Base-by-base conservation (phyloP, 2,797 vertebrate species). In the Paedocypris micromegethes region DNA sequence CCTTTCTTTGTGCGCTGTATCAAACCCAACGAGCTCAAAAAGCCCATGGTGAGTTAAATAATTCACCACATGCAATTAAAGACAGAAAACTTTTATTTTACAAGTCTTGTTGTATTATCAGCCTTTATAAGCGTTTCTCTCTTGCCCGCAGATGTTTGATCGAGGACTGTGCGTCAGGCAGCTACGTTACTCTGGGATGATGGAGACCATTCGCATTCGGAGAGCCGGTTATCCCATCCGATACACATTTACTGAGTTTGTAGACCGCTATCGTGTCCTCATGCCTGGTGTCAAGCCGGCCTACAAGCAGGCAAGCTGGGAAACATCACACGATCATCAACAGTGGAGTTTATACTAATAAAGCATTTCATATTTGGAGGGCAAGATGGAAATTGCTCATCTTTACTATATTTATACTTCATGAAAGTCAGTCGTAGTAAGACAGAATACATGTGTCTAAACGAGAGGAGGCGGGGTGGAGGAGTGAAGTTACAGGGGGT, bases 161-260 rank as follows among this genome's bases (percentile, higher is more conserved):
- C 88, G 94, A 77, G 94, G 93, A 77, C 88, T 99, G 84, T 98
- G 97, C 0, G 93, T 99, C 68, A 93, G 96, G 7, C 97, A 99
- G 89, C 88, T 99, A 79, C 87, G 96, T 40, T 98, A 99, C 78
- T 99, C 96, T 0, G 96, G 97, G 2, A 98, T 99, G 97, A 98
- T 98, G 96, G 95, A 99, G 87, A 99, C 97, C 41, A 99, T 99
- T 63, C 91, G 95, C 2, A 99, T 99, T 80, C 93, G 97, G 40
- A 88, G 94, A 0, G 95, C 96, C 0, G 96, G 97, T 4, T 99
- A 99, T 75, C 97, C 97, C 9, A 99, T 98, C 80, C 92, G 97
- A 54, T 98, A 98, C 84, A 98, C 94, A 0, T 99, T 99, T 0
- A 91, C 96, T 78, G 95, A 99, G 86, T 98, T 98, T 0, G 95